Evolutionary conservation across 2,113 vertebrate genomes (phyloP).

Genomic region (Dascyllus trimaculatus): DNA sequence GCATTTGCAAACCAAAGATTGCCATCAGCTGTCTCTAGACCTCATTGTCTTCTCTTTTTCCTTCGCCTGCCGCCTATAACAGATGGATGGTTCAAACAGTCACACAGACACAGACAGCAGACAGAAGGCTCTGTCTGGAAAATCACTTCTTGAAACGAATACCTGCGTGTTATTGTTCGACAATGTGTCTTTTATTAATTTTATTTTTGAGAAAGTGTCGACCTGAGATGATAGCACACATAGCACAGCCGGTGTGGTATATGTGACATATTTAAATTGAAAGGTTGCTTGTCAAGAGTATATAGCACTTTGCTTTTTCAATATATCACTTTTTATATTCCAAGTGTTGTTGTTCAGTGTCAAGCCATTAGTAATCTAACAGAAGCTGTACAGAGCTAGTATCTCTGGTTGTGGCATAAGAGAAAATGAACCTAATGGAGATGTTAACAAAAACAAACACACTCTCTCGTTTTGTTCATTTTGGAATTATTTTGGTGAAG

Average conservation of each 20-base stretch:
- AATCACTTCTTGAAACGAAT: constrained; percentile 49
- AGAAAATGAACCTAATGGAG: not conserved
- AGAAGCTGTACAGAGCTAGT: not conserved
- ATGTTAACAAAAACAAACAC: not conserved
- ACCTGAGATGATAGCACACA: constrained; percentile 18
- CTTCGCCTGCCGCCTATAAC: constrained; percentile 36
- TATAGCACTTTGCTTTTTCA: not conserved
- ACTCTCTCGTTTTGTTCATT: not conserved
- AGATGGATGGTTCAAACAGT: constrained; percentile 67
- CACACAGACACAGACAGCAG: constrained; percentile 49
- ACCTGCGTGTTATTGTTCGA: constrained; percentile 16
- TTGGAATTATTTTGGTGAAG: constrained; percentile 14
- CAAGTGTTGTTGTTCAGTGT: no score
- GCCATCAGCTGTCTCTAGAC: constrained; percentile 32
- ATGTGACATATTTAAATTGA: not conserved
- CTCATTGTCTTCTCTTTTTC: constrained; percentile 35
- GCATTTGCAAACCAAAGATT: constrained; percentile 40
- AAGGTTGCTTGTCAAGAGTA: not conserved
- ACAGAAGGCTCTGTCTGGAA: constrained; percentile 66
- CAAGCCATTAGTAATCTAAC: not conserved
- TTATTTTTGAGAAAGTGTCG: constrained; percentile 12
- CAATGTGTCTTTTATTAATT: constrained; percentile 2
- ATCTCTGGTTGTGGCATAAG: no score
- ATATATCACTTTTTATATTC: no score
- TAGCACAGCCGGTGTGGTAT: constrained; percentile 6